Percentiles rank a stretch among this genome's conserved stretches.
These are phyloP conservation scores for Oreochromis aureus DNA, from an alignment of 2,113 vertebrate genomes.

Conservation along the genomic window DNA sequence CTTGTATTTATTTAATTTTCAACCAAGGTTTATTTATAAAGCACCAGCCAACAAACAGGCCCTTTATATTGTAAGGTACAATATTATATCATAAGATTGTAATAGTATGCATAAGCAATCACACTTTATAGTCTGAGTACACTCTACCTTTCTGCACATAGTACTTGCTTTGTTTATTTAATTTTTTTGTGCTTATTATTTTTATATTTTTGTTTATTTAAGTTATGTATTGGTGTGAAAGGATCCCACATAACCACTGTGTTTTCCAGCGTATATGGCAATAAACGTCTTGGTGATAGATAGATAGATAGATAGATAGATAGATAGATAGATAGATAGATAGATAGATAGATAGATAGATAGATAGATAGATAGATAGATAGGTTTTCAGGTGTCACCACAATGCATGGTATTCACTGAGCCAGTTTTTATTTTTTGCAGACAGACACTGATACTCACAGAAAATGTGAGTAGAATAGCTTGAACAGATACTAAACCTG, in stretches of 20 bases:
- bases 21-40: neutral
- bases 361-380: accelerated
- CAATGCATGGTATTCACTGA: neutral
- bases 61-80: neutral
- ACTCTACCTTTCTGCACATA: neutral
- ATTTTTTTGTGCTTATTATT: neutral
- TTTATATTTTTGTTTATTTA: neutral
- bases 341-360: neutral
- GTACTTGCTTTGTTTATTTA: neutral
- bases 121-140: neutral
- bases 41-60: neutral
- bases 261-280: no score
- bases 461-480: neutral
- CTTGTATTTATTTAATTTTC: neutral
- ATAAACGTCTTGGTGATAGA: neutral
- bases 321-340: neutral
- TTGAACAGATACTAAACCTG: neutral
- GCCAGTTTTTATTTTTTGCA: neutral
- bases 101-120: neutral
- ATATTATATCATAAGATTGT: neutral
- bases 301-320: neutral
- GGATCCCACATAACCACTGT: neutral
- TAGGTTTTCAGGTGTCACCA: neutral
- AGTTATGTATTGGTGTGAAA: neutral
- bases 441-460: neutral